Percentiles rank a stretch among this genome's conserved stretches.
phyloP scores from a whole-genome alignment of 2,888 invertebrate species.

The Eulithis testata region DNA sequence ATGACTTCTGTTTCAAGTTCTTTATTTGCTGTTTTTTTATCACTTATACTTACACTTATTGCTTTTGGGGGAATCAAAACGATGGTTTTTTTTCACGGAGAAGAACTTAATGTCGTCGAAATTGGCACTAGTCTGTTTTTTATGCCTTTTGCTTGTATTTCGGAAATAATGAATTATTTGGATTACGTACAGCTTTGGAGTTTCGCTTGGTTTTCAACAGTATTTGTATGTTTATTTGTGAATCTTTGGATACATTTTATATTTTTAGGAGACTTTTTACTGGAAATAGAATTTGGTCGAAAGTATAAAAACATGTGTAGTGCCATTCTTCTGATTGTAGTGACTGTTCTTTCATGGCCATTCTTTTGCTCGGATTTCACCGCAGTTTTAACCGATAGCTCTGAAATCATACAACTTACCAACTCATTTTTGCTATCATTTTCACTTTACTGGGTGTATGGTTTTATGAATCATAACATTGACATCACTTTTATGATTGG shows the following conservation, averaged over 20 bases:
- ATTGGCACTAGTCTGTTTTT: constrained; percentile 60
- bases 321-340: constrained; percentile 47
- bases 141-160: constrained; percentile 59
- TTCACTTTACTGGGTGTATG: constrained; percentile 73
- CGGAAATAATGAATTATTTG: constrained; percentile 71
- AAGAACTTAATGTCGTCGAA: constrained; percentile 70
- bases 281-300: constrained; percentile 43
- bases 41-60: constrained; percentile 59
- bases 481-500: constrained; percentile 80
- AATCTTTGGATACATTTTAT: constrained; percentile 65
- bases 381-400: constrained; percentile 56
- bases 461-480: constrained; percentile 65
- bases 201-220: constrained; percentile 67
- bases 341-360: constrained; percentile 60
- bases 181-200: constrained; percentile 62
- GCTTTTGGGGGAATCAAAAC: constrained; percentile 68
- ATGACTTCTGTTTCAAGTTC: constrained; percentile 68
- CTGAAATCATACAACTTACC: constrained; percentile 63
- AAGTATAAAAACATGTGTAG: constrained; percentile 52
- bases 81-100: constrained; percentile 74
- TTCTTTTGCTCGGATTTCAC: constrained; percentile 71
- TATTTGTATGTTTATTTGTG: constrained; percentile 60
- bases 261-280: constrained; percentile 58
- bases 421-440: constrained; percentile 66
- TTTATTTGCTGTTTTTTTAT: constrained; percentile 57